Conservation (phyloP, 2,113 vertebrate species). For the Cervus canadensis region DNA sequence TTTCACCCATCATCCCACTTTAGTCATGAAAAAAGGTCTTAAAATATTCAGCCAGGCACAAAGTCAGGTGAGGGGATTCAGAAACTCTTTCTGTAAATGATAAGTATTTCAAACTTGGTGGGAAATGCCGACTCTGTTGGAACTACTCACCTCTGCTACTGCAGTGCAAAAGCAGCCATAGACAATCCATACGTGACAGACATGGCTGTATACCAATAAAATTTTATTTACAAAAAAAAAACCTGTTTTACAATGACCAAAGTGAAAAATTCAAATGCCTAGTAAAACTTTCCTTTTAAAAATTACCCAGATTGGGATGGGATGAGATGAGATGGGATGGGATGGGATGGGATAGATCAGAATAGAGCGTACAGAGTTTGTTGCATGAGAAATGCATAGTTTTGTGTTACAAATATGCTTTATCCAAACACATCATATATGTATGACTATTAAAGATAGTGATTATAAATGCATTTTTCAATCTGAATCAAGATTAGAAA, state of each 20-base stretch:
- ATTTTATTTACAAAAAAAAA: background rate
- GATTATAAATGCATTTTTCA: background rate
- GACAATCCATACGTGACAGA: background rate
- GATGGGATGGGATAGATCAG: background rate
- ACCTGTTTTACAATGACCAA: background rate
- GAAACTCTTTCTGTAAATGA: background rate
- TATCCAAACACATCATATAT: background rate
- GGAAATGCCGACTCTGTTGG: background rate
- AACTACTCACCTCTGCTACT: background rate
- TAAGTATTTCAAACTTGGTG: background rate
- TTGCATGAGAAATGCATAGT: background rate
- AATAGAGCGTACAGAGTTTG: background rate
- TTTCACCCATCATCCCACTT: background rate
- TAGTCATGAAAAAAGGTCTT: background rate
- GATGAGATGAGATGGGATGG: too few relatives aligned
- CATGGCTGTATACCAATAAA: background rate
- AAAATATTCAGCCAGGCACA: background rate
- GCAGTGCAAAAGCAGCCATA: background rate
- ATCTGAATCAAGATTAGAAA: background rate
- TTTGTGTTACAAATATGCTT: background rate
- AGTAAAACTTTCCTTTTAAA: background rate
- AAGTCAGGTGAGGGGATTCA: background rate
- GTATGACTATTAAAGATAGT: background rate
- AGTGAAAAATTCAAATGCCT: background rate
- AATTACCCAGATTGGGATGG: background rate